Base-by-base conservation (phyloP, 2,888 invertebrate species). In the Lithophane ornitopus region DNA sequence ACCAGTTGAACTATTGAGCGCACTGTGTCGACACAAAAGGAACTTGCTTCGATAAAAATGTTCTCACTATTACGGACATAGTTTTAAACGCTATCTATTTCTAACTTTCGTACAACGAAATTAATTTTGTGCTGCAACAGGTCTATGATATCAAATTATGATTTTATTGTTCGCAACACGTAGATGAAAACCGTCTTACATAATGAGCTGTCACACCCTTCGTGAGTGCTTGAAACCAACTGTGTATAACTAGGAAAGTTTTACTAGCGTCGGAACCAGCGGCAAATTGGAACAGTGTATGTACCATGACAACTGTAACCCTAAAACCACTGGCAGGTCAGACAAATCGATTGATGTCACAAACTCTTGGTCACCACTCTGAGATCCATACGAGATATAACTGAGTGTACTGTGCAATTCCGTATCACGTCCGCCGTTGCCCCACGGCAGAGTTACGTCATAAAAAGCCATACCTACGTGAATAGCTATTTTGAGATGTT, bases 401-500 rank as follows among this genome's bases (percentile, higher is more conserved):
- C 65, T 26, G 59, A 72, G 56, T 59, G 56, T 59, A 63, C 63
- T 41, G 58, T 78, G 67, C 70, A 62, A 79, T 78, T 78, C 68
- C n/a, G 49, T 75, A 76, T 61, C 72, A 78, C 69, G 62, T 71
- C 70, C 70, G 69, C 74, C 76, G 68, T 66, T 61, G 74, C 78
- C 85, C 80, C 82, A 88, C 78, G 76, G 81, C 74, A 78, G 78
- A 68, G 75, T 90, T 91, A 92, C 94, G 93, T 93, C 93, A 94
- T 81, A 90, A 91, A 91, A 90, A 89, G 85, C 89, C 86, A 89
- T 91, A 78, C 74, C 82, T 88, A 92, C 90, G 90, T 89, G 90
- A 91, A 91, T 90, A 85, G 92, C 90, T 95, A 95, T 95, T 94
- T 94, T 92, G 78, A 92, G 92, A 93, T 88, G 91, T 92, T 92